Evolutionary conservation across 2,888 invertebrate genomes (phyloP), one percentile per base, ranked within the genome.

Genomic region (Tolmerus cingulatus): DNA sequence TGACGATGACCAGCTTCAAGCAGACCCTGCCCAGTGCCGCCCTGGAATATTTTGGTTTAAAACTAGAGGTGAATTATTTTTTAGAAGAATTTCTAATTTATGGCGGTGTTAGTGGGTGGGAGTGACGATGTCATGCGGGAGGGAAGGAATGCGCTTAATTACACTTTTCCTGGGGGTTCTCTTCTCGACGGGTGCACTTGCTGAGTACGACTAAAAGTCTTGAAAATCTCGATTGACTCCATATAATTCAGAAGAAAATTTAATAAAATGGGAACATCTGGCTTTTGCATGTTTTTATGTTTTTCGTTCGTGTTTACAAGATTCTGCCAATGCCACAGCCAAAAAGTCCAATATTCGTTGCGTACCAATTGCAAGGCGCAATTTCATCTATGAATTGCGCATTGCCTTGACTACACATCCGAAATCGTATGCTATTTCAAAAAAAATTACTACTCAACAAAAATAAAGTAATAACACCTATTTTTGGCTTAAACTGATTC

Each of bases 21-120:
- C 97, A 97, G 79, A 97, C 96, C 89, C 96, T 94, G 16, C 97
- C 96, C 90, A 97, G 92, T 2, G 97, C 96, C 78, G 97, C 96
- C 91, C 96, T 95, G 93, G 19, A 93, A 93, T 88, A 90, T 88
- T 88, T 88, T 74, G 88, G 88, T 88, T 89, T 87, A 82, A 88
- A 87, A 88, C 89, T 89, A 81, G 55, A 81, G 66, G 81, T 88
- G 78, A 88, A 88, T 88, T 88, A 88, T 88, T 88, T 88, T 87
- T 87, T 43, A 74, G 74, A 74, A 74, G 34, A 46, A 57, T 85
- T 85, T 85, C 43, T 46, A 85, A 82, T 46, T 79, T 51, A 79
- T 34, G 16, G 55, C 27, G 66, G 66, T 79, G 51, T 27, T 79
- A 46, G 46, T 79, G 27, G 79, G 19, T 0, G 46, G 16, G 46